Evolutionary conservation across 2,888 invertebrate species (phyloP), one percentile per base, ranked within the genome.

Genomic region (Cactoblastis cactorum): DNA sequence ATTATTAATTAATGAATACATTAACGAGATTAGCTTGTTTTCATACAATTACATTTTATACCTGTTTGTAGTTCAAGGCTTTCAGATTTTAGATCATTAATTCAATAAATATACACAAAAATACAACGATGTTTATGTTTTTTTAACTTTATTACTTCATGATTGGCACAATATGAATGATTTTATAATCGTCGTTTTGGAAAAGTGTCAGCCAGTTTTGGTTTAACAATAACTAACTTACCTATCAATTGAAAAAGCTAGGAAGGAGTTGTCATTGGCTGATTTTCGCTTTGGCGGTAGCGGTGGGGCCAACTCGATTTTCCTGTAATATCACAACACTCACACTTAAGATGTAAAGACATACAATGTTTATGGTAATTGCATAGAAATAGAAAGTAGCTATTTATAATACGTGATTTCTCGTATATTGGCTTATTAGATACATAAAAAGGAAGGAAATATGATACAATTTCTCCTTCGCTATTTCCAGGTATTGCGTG

Each of bases 211-310:
- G n/a, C n/a, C n/a, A n/a, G n/a, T n/a, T n/a, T n/a, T n/a, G n/a
- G n/a, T n/a, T n/a, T n/a, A n/a, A 11, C 12, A 33, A 2, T 35
- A 35, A 15, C n/a, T 14, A 43, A 77, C 76, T 92, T 92, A 85
- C 93, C 94, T 75, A 91, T 92, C 80, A 89, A 90, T 77, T 86
- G 92, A 85, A 83, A 91, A 73, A 85, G 92, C 77, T 75, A 84
- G 81, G 76, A 85, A 80, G 59, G 86, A 83, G 76, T 80, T 88
- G 66, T 90, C 90, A 66, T 84, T 87, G 15, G 89, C 81, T 3
- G 88, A 87, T 70, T 91, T 90, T 81, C 94, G 93, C 87, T 95
- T 95, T 52, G 95, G 95, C 57, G 95, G 95, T 68, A 95, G 78
- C 32, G 95, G 95, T 51, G 95, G 95, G 59, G 95, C 95, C 74